Conservation (phyloP, 2,888 invertebrate species). For the Petrophora chlorosata region DNA sequence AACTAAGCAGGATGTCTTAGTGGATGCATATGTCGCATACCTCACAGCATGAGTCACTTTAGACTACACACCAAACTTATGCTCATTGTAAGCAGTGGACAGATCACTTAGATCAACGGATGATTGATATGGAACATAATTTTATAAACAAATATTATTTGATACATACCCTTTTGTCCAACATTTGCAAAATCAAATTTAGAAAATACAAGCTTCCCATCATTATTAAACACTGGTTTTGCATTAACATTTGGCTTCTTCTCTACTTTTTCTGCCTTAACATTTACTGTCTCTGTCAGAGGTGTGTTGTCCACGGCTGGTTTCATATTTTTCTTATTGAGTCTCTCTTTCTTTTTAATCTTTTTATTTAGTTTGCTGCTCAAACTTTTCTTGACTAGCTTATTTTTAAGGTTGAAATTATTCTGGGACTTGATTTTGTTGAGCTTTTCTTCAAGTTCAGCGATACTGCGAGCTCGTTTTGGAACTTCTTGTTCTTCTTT, state of each 20-base stretch:
- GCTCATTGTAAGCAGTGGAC: too few species aligned
- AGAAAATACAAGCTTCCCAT: conserved; percentile 94
- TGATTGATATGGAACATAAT: too few species aligned
- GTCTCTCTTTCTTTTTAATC: conserved; percentile 83
- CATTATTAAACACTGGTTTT: conserved; percentile 92
- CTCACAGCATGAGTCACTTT: too few species aligned
- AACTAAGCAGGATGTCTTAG: too few species aligned
- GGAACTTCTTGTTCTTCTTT: conserved; percentile 57
- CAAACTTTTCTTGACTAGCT: conserved; percentile 86
- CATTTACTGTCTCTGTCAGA: conserved; percentile 41
- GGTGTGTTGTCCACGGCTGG: conserved; percentile 41
- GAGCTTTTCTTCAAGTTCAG: conserved; percentile 86
- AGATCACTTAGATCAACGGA: too few species aligned
- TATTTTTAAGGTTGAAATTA: conserved; percentile 86
- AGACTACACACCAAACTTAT: too few species aligned
- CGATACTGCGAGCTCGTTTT: conserved; percentile 84
- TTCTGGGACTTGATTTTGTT: conserved; percentile 85
- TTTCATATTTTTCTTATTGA: conserved; percentile 59
- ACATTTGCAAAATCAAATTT: conserved; percentile 94
- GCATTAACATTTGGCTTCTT: conserved; percentile 69
- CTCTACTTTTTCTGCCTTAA: conserved; percentile 40
- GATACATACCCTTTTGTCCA: conserved; percentile 82
- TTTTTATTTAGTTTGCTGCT: conserved; percentile 88
- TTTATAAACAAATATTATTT: neutral
- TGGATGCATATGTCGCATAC: too few species aligned